Conservation (phyloP, 2,888 invertebrate genomes). For the Tryphoninae sp. region DNA sequence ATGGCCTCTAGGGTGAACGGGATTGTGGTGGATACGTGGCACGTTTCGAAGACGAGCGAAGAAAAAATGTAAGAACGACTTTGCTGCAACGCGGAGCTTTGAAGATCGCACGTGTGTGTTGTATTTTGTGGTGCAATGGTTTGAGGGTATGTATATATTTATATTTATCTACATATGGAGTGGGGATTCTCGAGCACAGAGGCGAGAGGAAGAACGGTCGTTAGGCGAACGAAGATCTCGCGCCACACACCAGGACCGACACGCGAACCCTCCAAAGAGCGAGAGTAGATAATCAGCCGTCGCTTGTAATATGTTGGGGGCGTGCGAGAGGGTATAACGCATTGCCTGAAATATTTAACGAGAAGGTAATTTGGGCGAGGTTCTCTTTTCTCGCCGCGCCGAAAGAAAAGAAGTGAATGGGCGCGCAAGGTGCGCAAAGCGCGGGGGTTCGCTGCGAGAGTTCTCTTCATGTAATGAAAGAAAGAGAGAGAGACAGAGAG, state of each 20-base stretch:
- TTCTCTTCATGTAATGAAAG: neutral
- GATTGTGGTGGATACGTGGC: constrained; percentile 73
- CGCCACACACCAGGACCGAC: constrained; percentile 57
- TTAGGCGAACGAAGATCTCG: constrained; percentile 65
- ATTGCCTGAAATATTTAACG: constrained; percentile 78
- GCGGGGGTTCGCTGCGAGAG: neutral
- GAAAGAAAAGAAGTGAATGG: neutral
- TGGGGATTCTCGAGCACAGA: neutral
- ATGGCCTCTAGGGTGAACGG: constrained; percentile 65
- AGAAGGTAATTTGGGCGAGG: constrained; percentile 74
- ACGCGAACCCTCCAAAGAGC: constrained; percentile 66
- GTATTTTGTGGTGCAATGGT: constrained; percentile 38
- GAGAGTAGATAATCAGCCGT: constrained; percentile 76
- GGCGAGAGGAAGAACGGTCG: constrained; percentile 66
- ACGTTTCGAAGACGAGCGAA: constrained; percentile 68
- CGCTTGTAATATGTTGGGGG: constrained; percentile 73
- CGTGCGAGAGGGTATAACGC: constrained; percentile 77
- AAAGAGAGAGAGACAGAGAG: constrained; percentile 1
- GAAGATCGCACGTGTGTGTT: constrained; percentile 67
- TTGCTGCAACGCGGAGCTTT: constrained; percentile 54
- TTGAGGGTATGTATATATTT: neutral
- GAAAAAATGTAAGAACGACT: constrained; percentile 19
- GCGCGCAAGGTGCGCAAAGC: neutral
- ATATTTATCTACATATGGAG: neutral
- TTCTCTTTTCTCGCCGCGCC: constrained; percentile 21